These are phyloP conservation scores for Discoglossus pictus DNA, from an alignment of 2,797 vertebrate genomes.

Conservation along the genomic window DNA sequence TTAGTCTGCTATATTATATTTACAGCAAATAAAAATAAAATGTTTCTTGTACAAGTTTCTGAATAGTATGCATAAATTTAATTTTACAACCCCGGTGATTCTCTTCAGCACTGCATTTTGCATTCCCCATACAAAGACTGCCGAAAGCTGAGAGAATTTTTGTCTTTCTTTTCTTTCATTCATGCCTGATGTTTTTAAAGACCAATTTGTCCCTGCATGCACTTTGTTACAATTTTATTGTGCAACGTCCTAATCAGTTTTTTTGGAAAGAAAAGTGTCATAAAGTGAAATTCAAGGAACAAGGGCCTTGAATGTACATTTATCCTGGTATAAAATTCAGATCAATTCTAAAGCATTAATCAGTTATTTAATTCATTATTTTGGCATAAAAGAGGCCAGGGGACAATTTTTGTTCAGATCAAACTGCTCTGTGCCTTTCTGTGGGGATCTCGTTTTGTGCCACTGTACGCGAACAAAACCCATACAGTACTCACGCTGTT, in stretches of 20 bases:
- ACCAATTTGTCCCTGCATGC: constrained; percentile 50
- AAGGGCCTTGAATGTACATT: constrained; percentile 49
- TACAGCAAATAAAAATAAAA: constrained; percentile 18
- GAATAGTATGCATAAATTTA: constrained; percentile 23
- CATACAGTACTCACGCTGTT: constrained; percentile 51
- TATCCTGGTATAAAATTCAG: constrained; percentile 53
- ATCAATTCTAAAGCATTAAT: constrained; percentile 54
- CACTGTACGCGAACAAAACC: constrained; percentile 52
- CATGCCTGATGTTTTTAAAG: constrained; percentile 44
- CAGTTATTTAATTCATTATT: constrained; percentile 54
- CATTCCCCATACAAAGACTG: constrained; percentile 45
- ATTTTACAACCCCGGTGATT: constrained; percentile 25
- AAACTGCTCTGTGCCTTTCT: constrained; percentile 50
- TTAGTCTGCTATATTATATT: constrained; percentile 26
- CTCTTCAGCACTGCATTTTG: constrained; percentile 7
- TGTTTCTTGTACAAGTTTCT: constrained; percentile 14
- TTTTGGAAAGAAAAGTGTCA: constrained; percentile 51
- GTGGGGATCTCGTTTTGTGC: constrained; percentile 50
- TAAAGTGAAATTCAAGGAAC: constrained; percentile 46
- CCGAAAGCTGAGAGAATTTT: constrained; percentile 47
- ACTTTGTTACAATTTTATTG: constrained; percentile 50
- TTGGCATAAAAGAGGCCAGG: constrained; percentile 47
- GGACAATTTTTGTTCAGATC: constrained; percentile 51
- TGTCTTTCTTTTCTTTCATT: constrained; percentile 46
- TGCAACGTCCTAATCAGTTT: constrained; percentile 49